These are phyloP conservation scores for Clitarchus hookeri DNA, from an alignment of 2,888 invertebrate genomes.

Conservation along the genomic window DNA sequence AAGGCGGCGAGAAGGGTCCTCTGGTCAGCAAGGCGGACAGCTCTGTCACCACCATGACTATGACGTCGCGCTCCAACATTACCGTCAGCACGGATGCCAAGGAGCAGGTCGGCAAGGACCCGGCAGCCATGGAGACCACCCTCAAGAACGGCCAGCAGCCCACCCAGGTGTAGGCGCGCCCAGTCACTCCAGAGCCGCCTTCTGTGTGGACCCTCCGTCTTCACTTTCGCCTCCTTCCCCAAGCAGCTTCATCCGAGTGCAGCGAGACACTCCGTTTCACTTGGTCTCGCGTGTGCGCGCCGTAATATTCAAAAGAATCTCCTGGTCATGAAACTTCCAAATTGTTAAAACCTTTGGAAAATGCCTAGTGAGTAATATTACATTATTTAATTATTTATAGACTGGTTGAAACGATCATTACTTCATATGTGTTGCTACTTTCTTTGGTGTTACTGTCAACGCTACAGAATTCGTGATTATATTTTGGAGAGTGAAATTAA, in stretches of 20 bases:
- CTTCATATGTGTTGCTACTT: no score
- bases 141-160: conserved; percentile 37
- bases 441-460: neutral
- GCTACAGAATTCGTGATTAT: neutral
- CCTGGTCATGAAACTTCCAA: no score
- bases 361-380: no score
- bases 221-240: no score
- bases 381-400: no score
- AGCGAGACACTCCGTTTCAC: no score
- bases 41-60: conserved; percentile 60
- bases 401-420: no score
- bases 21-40: conserved; percentile 57
- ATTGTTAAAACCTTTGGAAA: no score
- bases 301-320: neutral
- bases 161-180: conserved; percentile 32
- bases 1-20: conserved; percentile 55
- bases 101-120: conserved; percentile 30
- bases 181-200: no score
- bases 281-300: neutral
- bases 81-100: conserved; percentile 43
- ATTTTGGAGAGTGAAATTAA: conserved; percentile 6
- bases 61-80: conserved; percentile 58
- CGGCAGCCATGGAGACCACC: conserved; percentile 30
- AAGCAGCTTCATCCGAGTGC: no score
- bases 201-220: no score